These are phyloP conservation scores for Apis dorsata DNA, from an alignment of 1,140 invertebrate species.

Conservation along the genomic window DNA sequence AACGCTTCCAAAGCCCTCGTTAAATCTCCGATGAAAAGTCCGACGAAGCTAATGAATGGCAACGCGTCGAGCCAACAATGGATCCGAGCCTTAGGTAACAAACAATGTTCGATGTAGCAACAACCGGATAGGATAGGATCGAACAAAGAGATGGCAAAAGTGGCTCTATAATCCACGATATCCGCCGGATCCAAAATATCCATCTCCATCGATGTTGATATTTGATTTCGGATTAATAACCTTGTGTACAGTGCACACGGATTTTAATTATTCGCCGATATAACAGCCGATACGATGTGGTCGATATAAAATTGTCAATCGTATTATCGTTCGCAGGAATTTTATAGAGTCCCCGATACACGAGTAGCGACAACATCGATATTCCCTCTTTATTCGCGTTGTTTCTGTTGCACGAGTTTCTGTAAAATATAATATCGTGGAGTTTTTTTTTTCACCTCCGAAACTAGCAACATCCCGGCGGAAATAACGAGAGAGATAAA, in stretches of 20 bases:
- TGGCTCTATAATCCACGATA: constrained; percentile 5
- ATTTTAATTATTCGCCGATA: constrained; percentile 22
- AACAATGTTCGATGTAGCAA: not conserved
- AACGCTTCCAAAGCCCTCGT: not conserved
- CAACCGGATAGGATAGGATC: not conserved
- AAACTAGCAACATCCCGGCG: not conserved
- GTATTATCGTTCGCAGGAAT: too few relatives aligned
- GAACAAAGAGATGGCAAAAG: constrained; percentile 12
- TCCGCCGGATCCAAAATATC: not conserved
- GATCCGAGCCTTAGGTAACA: not conserved
- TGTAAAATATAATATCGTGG: not conserved
- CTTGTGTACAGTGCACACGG: not conserved
- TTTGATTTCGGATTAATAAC: constrained; percentile 19
- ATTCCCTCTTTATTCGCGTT: constrained; percentile 1
- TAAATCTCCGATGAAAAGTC: constrained; percentile 8
- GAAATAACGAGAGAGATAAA: not conserved
- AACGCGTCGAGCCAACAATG: not conserved
- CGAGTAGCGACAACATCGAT: not conserved
- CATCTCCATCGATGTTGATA: not conserved
- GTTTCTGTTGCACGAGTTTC: not conserved
- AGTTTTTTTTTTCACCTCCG: not conserved
- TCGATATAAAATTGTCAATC: constrained; percentile 18
- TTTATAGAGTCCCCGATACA: not conserved
- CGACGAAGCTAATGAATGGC: not conserved
- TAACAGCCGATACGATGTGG: not conserved